Conservation (phyloP, 2,888 invertebrate species). For the Leucophenga maculata region DNA sequence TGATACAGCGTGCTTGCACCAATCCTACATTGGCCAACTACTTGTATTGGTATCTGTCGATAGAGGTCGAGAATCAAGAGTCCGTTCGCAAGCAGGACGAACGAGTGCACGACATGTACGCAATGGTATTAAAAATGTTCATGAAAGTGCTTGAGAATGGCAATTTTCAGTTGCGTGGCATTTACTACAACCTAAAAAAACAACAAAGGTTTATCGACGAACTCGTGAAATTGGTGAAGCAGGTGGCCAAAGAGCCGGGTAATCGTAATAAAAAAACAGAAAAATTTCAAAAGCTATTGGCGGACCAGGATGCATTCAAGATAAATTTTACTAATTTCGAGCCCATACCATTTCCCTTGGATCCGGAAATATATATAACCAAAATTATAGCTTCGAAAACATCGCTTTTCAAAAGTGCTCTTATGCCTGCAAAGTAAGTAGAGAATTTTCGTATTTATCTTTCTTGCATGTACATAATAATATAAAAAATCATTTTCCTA, state of each 20-base stretch:
- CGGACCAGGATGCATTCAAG: conserved; percentile 86
- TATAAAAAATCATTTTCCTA: conserved; percentile 51
- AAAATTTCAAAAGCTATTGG: conserved; percentile 86
- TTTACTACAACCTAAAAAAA: conserved; percentile 83
- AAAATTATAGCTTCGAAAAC: conserved; percentile 92
- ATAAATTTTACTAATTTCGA: conserved; percentile 92
- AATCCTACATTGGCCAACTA: conserved; percentile 95
- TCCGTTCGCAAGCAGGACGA: conserved; percentile 80
- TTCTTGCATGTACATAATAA: background rate
- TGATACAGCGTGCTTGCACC: conserved; percentile 89
- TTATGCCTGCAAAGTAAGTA: conserved; percentile 88
- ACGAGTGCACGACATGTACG: conserved; percentile 86
- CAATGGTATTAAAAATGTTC: conserved; percentile 90
- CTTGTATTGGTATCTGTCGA: conserved; percentile 96
- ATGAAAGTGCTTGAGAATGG: conserved; percentile 80
- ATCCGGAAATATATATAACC: conserved; percentile 90
- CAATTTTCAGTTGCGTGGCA: conserved; percentile 80
- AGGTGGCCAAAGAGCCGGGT: conserved; percentile 91
- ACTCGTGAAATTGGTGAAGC: conserved; percentile 88
- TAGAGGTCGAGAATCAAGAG: conserved; percentile 94
- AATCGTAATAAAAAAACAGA: conserved; percentile 94
- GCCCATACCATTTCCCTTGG: conserved; percentile 93
- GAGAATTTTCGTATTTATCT: background rate
- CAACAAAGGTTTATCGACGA: conserved; percentile 94
- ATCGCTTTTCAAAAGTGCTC: conserved; percentile 93